phyloP scores from a whole-genome alignment of 2,888 invertebrate species.

The Odontocerum albicorne region DNA sequence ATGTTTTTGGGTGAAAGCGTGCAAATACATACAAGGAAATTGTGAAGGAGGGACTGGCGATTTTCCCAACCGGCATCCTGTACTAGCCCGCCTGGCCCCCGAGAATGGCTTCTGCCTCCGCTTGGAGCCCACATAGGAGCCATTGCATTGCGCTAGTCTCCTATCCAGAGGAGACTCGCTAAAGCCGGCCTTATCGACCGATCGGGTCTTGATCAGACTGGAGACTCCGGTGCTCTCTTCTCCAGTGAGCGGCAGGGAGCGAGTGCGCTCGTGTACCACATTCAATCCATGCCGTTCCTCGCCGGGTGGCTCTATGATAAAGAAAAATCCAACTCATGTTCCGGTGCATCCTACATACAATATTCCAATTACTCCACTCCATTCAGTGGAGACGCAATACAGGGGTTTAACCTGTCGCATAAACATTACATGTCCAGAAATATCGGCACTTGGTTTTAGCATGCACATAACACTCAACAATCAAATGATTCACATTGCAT shows the following conservation, averaged over 20 bases:
- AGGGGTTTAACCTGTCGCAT: no score
- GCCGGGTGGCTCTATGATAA: slow-evolving; percentile 3
- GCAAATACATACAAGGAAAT: slow-evolving; percentile 18
- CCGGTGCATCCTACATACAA: no score
- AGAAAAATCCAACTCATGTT: slow-evolving; percentile 14
- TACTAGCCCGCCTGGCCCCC: slow-evolving; percentile 47
- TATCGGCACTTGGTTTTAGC: no score
- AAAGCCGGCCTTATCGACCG: slow-evolving; percentile 40
- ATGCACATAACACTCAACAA: no score
- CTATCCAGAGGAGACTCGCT: slow-evolving; percentile 38
- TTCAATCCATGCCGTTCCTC: slow-evolving; percentile 40
- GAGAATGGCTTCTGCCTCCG: slow-evolving; percentile 20
- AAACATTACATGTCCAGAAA: no score
- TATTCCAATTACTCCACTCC: no score
- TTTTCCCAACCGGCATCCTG: slow-evolving; percentile 45
- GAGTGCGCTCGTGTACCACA: slow-evolving; percentile 65
- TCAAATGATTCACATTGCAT: no score
- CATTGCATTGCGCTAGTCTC: slow-evolving; percentile 39
- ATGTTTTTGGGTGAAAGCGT: background rate
- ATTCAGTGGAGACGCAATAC: no score
- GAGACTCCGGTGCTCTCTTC: slow-evolving; percentile 50
- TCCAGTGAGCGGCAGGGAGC: slow-evolving; percentile 68
- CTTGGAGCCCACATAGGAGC: slow-evolving; percentile 11
- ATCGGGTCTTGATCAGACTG: slow-evolving; percentile 41
- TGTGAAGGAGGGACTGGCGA: background rate